These are phyloP conservation scores for Hipposideros armiger DNA, from an alignment of 2,113 vertebrate genomes.

Conservation along the genomic window DNA sequence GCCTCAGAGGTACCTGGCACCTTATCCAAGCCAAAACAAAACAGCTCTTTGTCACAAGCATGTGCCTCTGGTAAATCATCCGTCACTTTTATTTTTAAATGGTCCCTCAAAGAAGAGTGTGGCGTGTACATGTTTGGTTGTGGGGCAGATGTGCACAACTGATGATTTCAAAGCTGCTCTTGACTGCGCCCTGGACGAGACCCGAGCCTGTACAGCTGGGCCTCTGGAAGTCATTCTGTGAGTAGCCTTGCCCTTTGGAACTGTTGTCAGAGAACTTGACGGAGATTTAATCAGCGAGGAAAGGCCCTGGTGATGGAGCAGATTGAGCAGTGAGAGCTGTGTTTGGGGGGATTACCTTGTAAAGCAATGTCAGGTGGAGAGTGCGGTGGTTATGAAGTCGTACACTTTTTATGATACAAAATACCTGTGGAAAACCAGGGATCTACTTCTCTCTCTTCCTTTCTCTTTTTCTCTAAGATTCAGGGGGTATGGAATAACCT, in stretches of 20 bases:
- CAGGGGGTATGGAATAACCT: conserved; percentile 61
- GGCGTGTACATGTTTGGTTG: neutral
- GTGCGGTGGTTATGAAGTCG: conserved; percentile 63
- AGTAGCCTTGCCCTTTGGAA: neutral
- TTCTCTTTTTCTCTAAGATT: neutral
- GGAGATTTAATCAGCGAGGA: neutral
- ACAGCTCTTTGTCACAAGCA: conserved; percentile 64
- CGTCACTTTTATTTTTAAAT: conserved; percentile 58
- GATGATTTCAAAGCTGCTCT: conserved; percentile 34
- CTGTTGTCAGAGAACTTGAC: neutral
- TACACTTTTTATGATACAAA: conserved; percentile 35
- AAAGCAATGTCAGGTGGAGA: conserved; percentile 51
- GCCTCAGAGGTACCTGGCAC: conserved; percentile 71
- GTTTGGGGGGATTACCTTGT: conserved; percentile 43
- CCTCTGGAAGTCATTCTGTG: conserved; percentile 12
- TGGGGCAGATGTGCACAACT: neutral
- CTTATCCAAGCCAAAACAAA: conserved; percentile 48
- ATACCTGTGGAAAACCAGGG: conserved; percentile 74
- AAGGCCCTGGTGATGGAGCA: neutral
- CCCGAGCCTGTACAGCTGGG: neutral
- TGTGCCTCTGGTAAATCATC: conserved; percentile 72
- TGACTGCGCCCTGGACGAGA: neutral
- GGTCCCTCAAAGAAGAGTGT: conserved; percentile 47
- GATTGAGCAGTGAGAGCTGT: neutral
- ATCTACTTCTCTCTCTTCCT: neutral